Base-by-base conservation (phyloP, 2,113 vertebrate genomes). In the Cebus imitator region DNA sequence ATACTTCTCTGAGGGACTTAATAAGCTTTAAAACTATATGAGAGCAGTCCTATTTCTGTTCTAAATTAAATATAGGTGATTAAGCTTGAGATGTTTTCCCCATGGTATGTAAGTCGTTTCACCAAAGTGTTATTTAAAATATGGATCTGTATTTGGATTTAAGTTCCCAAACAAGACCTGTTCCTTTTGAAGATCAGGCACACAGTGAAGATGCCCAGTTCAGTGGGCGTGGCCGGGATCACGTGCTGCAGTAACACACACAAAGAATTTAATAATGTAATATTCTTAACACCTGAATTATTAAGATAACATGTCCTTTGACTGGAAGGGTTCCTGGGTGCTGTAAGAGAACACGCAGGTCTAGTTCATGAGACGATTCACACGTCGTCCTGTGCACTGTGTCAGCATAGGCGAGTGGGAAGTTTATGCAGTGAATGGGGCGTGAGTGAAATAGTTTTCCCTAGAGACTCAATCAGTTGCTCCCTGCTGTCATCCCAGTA, bases 1-100 rank as follows among this genome's bases (percentile, higher is more conserved):
- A 72, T 91, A 82, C 93, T 89, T 55, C 96, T 84, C 82, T 10
- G n/a, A 95, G 93, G 50, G 66, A 50, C n/a, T 8, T 58, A 76
- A 78, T 30, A 80, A 58, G 52, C 17, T 30, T 83, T 52, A 11
- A 81, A 79, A 48, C 58, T 58, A 4, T 45, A 58, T 92, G 73
- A 68, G 37, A 90, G 50, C 37, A 37, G 58, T 73, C 50, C 27
- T 58, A 48, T 90, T 95, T 94, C 73, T 85, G 43, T 17, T 95
- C 21, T 73, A 73, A 83, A 73, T 95, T 55, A 86, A 91, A 72
- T 43, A 55, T 25, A 76, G n/a, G 43, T n/a, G 48, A 32, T 70
- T 66, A 86, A 75, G 61, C 10, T 66, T 66, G 83, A 75, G 78
- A 40, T 64, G 40, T 8, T 50, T 82, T 32, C 9, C n/a, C 48